Evolutionary conservation across 2,888 invertebrate genomes (phyloP).

Genomic region (Vandiemenella viatica): DNA sequence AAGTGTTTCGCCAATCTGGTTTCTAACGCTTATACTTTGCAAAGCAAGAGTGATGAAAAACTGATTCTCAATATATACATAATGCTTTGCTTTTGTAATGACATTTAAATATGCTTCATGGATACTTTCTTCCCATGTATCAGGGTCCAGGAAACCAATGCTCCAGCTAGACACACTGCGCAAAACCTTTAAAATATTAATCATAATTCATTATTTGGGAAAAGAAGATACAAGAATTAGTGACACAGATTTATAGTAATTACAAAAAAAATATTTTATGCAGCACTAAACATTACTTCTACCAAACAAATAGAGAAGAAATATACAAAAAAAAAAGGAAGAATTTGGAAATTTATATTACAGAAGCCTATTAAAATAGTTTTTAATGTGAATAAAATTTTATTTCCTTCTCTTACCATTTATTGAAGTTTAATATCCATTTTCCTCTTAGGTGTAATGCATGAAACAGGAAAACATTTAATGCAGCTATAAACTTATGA

Average conservation of each 20-base stretch:
- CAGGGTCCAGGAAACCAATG: conserved; percentile 67
- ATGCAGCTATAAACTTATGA: no score
- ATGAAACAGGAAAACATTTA: no score
- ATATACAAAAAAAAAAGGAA: no score
- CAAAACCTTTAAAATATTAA: conserved; percentile 48
- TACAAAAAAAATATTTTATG: conserved; percentile 7
- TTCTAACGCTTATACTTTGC: conserved; percentile 50
- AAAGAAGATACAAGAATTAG: not conserved
- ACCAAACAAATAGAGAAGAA: no score
- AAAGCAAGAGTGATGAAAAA: conserved; percentile 74
- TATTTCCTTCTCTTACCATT: no score
- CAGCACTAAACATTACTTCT: conserved; percentile 5
- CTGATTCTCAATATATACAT: conserved; percentile 95
- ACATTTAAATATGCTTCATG: conserved; percentile 88
- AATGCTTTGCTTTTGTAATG: conserved; percentile 82
- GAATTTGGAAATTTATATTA: no score
- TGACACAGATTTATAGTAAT: not conserved
- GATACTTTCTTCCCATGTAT: conserved; percentile 75
- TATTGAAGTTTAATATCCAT: no score
- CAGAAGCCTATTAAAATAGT: no score
- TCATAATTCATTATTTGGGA: not conserved
- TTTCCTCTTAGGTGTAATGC: no score
- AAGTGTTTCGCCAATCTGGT: conserved; percentile 77
- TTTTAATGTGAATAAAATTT: no score
- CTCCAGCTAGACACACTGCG: conserved; percentile 87